phyloP scores from a whole-genome alignment of 2,888 invertebrate genomes.

The Cephonodes hylas region DNA sequence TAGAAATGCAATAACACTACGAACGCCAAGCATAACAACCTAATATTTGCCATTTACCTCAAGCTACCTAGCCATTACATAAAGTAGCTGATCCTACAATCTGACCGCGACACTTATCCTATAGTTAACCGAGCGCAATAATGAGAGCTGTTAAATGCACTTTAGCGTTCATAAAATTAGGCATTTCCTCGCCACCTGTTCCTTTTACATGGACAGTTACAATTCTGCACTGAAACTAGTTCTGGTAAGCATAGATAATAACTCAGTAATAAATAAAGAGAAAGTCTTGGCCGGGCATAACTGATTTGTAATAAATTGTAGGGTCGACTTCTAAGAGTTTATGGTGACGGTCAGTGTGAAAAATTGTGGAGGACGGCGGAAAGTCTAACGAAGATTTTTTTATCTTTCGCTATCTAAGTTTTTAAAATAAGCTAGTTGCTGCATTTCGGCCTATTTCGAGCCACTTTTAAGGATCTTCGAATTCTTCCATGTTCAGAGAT shows the following conservation, averaged over 20 bases:
- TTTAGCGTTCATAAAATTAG: constrained; percentile 35
- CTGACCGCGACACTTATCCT: neutral
- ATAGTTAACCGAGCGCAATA: neutral
- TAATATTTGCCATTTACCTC: neutral
- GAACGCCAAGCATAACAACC: too few relatives aligned
- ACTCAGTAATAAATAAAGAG: constrained; percentile 16
- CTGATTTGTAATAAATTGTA: constrained; percentile 7
- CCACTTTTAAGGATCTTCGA: too few relatives aligned
- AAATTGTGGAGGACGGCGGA: neutral
- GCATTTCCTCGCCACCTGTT: constrained; percentile 38
- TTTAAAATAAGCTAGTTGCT: too few relatives aligned
- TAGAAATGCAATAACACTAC: neutral
- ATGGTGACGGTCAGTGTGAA: neutral
- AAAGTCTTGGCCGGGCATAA: constrained; percentile 10
- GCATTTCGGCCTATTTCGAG: too few relatives aligned
- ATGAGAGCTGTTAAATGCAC: neutral
- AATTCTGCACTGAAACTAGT: constrained; percentile 19
- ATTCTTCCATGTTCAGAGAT: too few relatives aligned
- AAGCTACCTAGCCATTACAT: neutral
- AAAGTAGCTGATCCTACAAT: neutral
- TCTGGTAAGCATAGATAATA: constrained; percentile 13
- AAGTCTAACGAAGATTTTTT: too few relatives aligned
- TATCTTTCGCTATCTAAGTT: too few relatives aligned
- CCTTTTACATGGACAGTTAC: constrained; percentile 18
- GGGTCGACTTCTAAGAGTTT: neutral